Percentiles rank a stretch among this genome's conserved stretches.
These are phyloP conservation scores for Pollenia amentaria DNA, from an alignment of 2,888 invertebrate species.

Conservation along the genomic window DNA sequence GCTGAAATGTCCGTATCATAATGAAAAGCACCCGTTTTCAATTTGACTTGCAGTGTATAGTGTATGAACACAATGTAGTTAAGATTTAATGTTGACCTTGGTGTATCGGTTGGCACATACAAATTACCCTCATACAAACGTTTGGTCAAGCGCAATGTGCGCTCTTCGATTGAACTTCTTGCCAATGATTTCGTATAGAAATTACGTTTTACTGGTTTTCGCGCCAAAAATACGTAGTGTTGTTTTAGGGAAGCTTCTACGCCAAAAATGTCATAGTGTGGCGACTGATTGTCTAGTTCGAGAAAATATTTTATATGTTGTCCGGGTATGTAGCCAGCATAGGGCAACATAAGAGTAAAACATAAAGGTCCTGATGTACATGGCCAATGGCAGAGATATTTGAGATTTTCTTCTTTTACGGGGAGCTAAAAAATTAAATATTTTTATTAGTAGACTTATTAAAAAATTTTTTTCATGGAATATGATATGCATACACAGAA, in stretches of 20 bases:
- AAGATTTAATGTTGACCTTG: conserved; percentile 87
- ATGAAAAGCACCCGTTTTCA: conserved; percentile 81
- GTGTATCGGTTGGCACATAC: conserved; percentile 87
- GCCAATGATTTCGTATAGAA: conserved; percentile 79
- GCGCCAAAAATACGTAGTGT: conserved; percentile 81
- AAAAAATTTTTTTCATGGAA: too few species aligned
- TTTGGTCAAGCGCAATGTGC: conserved; percentile 79
- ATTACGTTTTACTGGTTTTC: conserved; percentile 81
- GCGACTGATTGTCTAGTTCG: conserved; percentile 88
- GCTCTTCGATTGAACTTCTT: conserved; percentile 79
- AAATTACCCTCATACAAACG: conserved; percentile 86
- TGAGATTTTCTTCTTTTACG: conserved; percentile 80
- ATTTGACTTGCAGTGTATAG: conserved; percentile 79
- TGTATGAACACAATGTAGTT: conserved; percentile 81
- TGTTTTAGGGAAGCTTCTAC: conserved; percentile 81
- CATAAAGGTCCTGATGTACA: conserved; percentile 81
- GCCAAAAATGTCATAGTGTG: conserved; percentile 80
- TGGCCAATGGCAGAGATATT: conserved; percentile 82
- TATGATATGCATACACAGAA: too few species aligned
- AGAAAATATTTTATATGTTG: conserved; percentile 89
- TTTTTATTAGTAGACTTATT: too few species aligned
- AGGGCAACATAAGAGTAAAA: conserved; percentile 85
- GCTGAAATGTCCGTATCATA: conserved; percentile 80
- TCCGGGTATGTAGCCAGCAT: conserved; percentile 89
- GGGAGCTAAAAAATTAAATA: conserved; percentile 75